Conservation (phyloP, 2,797 vertebrate species). For the Oreochromis grahami region DNA sequence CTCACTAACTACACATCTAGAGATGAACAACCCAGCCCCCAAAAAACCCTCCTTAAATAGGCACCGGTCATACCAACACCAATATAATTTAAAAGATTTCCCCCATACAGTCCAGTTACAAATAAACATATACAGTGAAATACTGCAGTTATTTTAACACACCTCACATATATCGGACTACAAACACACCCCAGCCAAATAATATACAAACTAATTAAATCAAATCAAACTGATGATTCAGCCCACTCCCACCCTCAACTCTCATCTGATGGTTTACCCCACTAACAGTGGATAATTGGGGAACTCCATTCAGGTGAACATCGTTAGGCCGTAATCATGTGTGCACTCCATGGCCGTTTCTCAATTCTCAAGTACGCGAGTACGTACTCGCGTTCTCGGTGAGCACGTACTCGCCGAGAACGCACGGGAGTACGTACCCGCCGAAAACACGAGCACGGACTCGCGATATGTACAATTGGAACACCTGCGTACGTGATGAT, state of each 20-base stretch:
- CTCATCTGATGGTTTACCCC: neutral
- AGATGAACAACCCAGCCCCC: neutral
- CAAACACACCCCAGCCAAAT: neutral
- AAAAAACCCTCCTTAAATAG: rapidly evolving
- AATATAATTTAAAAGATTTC: neutral
- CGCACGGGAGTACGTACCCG: too few relatives aligned
- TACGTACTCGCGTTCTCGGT: too few relatives aligned
- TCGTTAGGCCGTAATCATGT: too few relatives aligned
- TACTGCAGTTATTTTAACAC: neutral
- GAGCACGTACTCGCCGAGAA: too few relatives aligned
- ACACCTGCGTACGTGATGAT: too few relatives aligned
- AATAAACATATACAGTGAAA: neutral
- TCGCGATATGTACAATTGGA: too few relatives aligned
- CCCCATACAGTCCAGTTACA: neutral
- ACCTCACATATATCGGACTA: rapidly evolving
- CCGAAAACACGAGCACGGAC: too few relatives aligned
- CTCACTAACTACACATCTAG: neutral
- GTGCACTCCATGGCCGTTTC: too few relatives aligned
- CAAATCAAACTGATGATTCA: neutral
- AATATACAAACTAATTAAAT: neutral
- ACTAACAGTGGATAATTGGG: neutral
- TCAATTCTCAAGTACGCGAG: too few relatives aligned
- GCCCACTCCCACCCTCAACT: neutral
- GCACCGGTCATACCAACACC: neutral
- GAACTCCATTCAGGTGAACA: neutral